These are phyloP conservation scores for Lasioglossum albipes DNA, from an alignment of 1,140 invertebrate species.

Conservation along the genomic window DNA sequence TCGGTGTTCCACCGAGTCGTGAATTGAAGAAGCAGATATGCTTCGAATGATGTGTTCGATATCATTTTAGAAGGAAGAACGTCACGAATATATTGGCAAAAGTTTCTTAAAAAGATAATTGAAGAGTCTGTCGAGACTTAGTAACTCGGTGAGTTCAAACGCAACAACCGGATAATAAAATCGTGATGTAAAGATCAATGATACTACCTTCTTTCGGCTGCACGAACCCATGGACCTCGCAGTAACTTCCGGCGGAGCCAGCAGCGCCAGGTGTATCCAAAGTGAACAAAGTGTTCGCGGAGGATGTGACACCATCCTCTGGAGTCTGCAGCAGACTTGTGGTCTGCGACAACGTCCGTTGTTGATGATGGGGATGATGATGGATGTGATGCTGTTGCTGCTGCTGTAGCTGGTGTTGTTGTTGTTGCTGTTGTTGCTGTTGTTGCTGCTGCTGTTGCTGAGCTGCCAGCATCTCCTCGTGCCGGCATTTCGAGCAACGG, in stretches of 20 bases:
- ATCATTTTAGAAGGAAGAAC: too few relatives aligned
- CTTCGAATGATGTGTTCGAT: too few relatives aligned
- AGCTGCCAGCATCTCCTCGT: slow-evolving; percentile 79
- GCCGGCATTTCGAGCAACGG: slow-evolving; percentile 85
- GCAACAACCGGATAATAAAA: not conserved
- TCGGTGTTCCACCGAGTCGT: too few relatives aligned
- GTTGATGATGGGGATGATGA: slow-evolving; percentile 64
- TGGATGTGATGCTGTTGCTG: slow-evolving; percentile 68
- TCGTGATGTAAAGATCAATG: not conserved
- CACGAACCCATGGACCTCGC: slow-evolving; percentile 83
- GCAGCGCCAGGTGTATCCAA: slow-evolving; percentile 79
- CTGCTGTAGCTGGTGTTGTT: slow-evolving; percentile 65
- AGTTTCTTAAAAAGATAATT: too few relatives aligned
- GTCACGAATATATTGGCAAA: too few relatives aligned
- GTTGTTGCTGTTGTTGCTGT: slow-evolving; percentile 67
- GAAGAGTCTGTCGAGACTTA: too few relatives aligned
- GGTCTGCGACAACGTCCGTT: slow-evolving; percentile 63
- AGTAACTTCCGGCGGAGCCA: slow-evolving; percentile 80
- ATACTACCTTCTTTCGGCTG: slow-evolving; percentile 82
- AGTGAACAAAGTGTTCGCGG: slow-evolving; percentile 80
- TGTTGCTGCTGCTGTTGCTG: slow-evolving; percentile 69
- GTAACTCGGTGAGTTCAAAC: too few relatives aligned
- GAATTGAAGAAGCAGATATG: too few relatives aligned
- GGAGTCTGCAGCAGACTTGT: slow-evolving; percentile 68
- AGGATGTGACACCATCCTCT: slow-evolving; percentile 74